Conservation (phyloP, 2,888 invertebrate species). For the Nasonia oneida region DNA sequence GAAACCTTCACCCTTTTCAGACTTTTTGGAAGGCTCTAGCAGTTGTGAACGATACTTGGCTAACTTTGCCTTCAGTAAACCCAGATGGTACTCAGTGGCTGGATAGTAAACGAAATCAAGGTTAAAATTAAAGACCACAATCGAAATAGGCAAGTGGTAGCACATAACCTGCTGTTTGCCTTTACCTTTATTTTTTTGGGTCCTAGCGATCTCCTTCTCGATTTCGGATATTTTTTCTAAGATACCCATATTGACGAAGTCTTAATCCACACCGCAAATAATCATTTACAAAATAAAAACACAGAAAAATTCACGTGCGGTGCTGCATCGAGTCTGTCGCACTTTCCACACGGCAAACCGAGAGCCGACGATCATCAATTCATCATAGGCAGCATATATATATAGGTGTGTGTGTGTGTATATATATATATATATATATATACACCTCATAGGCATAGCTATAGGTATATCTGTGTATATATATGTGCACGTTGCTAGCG, state of each 20-base stretch:
- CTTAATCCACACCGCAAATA: conserved; percentile 26
- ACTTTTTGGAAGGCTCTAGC: conserved; percentile 95
- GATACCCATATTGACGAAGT: conserved; percentile 90
- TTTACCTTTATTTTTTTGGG: conserved; percentile 99
- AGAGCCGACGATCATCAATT: conserved; percentile 27
- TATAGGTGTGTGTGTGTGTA: too few species aligned
- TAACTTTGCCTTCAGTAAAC: conserved; percentile 96
- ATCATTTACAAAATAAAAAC: conserved; percentile 43
- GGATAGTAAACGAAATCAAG: conserved; percentile 59
- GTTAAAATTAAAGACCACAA: neutral
- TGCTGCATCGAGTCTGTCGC: conserved; percentile 27
- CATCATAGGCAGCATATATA: neutral
- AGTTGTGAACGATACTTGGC: conserved; percentile 97
- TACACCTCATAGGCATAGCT: too few species aligned
- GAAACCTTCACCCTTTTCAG: conserved; percentile 98
- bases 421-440: too few species aligned
- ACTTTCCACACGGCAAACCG: neutral
- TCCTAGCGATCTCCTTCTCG: conserved; percentile 98
- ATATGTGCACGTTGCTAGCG: neutral
- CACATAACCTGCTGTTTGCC: conserved; percentile 46
- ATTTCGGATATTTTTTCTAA: conserved; percentile 99
- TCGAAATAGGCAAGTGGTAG: neutral
- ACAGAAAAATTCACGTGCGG: conserved; percentile 49
- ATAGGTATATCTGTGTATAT: too few species aligned
- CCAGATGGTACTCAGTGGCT: conserved; percentile 99